Conservation (phyloP, 1,140 invertebrate species). For the Monochamus saltuarius region DNA sequence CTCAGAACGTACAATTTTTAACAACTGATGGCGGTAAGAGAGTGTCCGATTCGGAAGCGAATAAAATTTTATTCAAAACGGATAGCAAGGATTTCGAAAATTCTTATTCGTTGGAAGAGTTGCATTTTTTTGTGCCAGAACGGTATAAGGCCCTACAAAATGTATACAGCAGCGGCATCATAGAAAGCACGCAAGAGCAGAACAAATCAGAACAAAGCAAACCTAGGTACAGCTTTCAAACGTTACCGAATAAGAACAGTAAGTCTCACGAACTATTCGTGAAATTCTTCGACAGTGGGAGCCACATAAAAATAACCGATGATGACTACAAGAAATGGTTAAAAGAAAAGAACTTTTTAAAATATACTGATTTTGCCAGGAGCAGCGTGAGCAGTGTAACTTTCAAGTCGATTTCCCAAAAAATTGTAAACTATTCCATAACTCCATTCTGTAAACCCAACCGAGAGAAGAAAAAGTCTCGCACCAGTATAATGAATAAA, state of each 20-base stretch:
- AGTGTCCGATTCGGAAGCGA: not conserved
- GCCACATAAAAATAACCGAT: slow-evolving; percentile 5
- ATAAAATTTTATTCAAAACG: slow-evolving; percentile 13
- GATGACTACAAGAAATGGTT: slow-evolving; percentile 16
- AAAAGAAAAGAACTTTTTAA: slow-evolving; percentile 9
- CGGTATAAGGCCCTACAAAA: slow-evolving; percentile 1
- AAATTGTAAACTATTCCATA: too few species aligned
- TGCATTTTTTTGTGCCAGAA: not conserved
- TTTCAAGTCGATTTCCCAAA: too few species aligned
- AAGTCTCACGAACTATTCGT: not conserved
- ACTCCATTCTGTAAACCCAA: too few species aligned
- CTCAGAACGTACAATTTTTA: too few species aligned
- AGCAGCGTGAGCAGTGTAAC: too few species aligned
- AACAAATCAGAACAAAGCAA: not conserved
- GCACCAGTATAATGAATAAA: too few species aligned
- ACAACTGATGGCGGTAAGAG: too few species aligned
- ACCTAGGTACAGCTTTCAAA: not conserved
- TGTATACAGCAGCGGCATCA: slow-evolving; percentile 1
- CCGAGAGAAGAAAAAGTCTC: too few species aligned
- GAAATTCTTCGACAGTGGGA: not conserved
- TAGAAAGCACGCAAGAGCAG: not conserved
- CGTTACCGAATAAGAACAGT: not conserved
- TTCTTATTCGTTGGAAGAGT: slow-evolving; percentile 5
- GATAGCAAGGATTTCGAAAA: slow-evolving; percentile 15
- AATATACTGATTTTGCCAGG: slow-evolving; percentile 6